These are phyloP conservation scores for Saccostrea cuccullata DNA, from an alignment of 1,140 invertebrate species.

Conservation along the genomic window DNA sequence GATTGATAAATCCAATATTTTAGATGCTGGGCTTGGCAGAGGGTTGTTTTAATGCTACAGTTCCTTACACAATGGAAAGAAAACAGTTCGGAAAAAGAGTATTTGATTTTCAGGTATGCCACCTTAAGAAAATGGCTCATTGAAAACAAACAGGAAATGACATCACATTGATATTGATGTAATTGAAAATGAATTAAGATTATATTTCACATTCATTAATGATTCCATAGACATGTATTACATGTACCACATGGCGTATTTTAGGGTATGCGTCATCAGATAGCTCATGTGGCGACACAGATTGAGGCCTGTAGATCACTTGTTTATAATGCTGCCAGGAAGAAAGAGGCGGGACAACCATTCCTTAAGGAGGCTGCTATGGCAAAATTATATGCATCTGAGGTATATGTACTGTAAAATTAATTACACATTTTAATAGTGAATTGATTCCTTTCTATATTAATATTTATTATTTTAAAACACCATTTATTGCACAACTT, in stretches of 20 bases:
- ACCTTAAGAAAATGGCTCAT: too few species aligned
- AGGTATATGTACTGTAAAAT: too few species aligned
- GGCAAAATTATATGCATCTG: constrained; percentile 93
- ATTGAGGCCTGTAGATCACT: constrained; percentile 93
- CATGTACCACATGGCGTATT: constrained; percentile 79
- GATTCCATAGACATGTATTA: too few species aligned
- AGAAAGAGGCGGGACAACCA: constrained; percentile 89
- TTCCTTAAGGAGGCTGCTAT: constrained; percentile 96
- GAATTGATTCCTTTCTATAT: too few species aligned
- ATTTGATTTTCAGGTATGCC: constrained; percentile 90
- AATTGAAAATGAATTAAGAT: too few species aligned
- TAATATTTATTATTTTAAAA: too few species aligned
- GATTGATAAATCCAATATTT: neutral
- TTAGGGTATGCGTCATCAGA: constrained; percentile 96
- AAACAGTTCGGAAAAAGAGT: constrained; percentile 95
- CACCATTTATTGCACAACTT: too few species aligned
- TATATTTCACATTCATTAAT: too few species aligned
- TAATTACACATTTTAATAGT: too few species aligned
- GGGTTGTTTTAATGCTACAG: constrained; percentile 94
- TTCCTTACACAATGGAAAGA: constrained; percentile 94
- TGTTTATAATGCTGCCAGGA: constrained; percentile 95
- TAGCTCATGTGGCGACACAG: constrained; percentile 91
- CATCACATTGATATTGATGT: too few species aligned
- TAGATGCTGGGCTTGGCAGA: constrained; percentile 95
- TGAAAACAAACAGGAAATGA: too few species aligned